Evolutionary conservation across 2,888 invertebrate genomes (phyloP).

Genomic region (Bombylius major): DNA sequence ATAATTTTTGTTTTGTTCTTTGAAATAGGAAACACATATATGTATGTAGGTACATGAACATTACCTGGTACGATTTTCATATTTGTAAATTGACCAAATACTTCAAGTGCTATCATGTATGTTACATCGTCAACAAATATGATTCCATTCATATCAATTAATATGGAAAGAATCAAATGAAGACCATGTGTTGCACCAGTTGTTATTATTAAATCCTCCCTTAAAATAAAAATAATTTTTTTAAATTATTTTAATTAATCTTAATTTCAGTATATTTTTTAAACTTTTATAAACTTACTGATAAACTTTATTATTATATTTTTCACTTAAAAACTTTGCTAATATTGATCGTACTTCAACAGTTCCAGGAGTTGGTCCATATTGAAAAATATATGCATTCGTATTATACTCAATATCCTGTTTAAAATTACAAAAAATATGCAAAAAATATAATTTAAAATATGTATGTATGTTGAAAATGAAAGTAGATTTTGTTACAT

Average conservation of each 20-base stretch:
- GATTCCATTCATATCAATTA: conserved; percentile 41
- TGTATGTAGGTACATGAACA: background rate
- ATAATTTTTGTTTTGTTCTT: no score
- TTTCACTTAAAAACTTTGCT: conserved; percentile 36
- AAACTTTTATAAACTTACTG: conserved; percentile 22
- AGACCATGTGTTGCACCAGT: conserved; percentile 50
- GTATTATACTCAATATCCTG: conserved; percentile 29
- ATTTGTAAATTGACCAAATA: conserved; percentile 42
- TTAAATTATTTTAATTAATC: background rate
- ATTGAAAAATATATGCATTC: conserved; percentile 40
- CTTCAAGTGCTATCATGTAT: conserved; percentile 47
- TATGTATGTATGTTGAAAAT: no score
- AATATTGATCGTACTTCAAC: conserved; percentile 39
- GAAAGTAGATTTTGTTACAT: no score
- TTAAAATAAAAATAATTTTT: conserved; percentile 19
- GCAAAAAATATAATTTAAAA: no score
- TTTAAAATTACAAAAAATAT: conserved; percentile 3
- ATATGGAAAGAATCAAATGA: conserved; percentile 40
- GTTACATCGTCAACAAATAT: conserved; percentile 53
- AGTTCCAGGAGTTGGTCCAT: conserved; percentile 41
- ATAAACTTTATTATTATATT: conserved; percentile 36
- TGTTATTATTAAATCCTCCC: conserved; percentile 43
- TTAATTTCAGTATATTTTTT: no score
- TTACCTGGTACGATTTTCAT: conserved; percentile 40
- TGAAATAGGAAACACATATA: background rate